phyloP scores from a whole-genome alignment of 2,113 vertebrate species.

The Mormoops blainvillei region DNA sequence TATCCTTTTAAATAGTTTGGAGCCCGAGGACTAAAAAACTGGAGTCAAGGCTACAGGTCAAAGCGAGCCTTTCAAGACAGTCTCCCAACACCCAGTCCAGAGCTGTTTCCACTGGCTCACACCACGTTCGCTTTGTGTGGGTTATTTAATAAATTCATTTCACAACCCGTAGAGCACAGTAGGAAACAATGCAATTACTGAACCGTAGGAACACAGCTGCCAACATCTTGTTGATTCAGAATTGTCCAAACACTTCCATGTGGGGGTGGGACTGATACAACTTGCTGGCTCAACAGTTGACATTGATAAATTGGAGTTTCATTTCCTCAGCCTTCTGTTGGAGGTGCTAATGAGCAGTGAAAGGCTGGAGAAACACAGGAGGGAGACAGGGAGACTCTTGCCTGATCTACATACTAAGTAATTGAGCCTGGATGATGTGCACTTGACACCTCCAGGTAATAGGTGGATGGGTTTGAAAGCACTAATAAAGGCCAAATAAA shows the following conservation, averaged over 20 bases:
- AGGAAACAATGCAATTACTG: conserved; percentile 69
- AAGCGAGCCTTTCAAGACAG: not conserved
- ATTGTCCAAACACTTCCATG: conserved; percentile 68
- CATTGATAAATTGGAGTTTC: conserved; percentile 68
- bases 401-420: conserved; percentile 50
- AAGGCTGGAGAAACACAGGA: not conserved
- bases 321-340: conserved; percentile 67
- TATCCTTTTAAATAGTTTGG: not conserved
- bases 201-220: conserved; percentile 61
- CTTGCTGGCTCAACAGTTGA: conserved; percentile 71
- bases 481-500: not conserved
- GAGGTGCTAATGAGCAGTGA: conserved; percentile 66
- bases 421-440: not conserved
- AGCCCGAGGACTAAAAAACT: not conserved
- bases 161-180: conserved; percentile 62
- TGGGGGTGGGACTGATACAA: conserved; percentile 58
- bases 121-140: conserved; percentile 26
- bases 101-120: not conserved
- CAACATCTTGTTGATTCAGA: conserved; percentile 68
- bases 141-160: conserved; percentile 73
- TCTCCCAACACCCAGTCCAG: not conserved
- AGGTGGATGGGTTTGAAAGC: not conserved
- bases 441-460: not conserved
- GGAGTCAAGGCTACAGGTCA: not conserved
- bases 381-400: not conserved